A percentile compares a stretch with the other conserved stretches of the same genome.
Conservation (phyloP, 2,888 invertebrate genomes). For the Mythimna loreyi region DNA sequence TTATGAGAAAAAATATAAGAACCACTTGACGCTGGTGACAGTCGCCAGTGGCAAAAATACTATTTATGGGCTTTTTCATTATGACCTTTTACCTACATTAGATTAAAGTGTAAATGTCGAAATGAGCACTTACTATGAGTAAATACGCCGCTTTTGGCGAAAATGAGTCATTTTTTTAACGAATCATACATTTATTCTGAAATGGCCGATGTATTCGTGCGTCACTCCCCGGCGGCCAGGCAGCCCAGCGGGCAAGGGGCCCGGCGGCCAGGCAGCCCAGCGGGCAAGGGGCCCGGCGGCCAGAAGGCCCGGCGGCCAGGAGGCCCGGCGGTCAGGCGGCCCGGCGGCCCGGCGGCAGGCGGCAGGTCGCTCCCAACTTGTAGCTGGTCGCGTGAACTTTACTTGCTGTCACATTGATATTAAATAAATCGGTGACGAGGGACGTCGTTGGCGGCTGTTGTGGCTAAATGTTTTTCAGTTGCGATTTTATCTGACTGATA, state of each 20-base stretch:
- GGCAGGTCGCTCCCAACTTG: conserved; percentile 2
- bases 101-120: not conserved
- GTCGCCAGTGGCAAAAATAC: not conserved
- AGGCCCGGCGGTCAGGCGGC: too few relatives aligned
- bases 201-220: not conserved
- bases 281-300: too few relatives aligned
- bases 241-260: too few relatives aligned
- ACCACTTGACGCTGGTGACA: not conserved
- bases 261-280: too few relatives aligned
- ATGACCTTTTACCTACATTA: not conserved
- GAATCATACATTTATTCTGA: not conserved
- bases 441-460: conserved; percentile 3
- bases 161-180: not conserved
- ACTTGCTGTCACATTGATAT: conserved; percentile 31
- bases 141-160: not conserved
- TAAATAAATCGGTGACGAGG: conserved; percentile 39
- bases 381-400: conserved; percentile 26
- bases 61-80: not conserved
- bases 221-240: not conserved
- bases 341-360: too few relatives aligned
- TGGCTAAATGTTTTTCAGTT: conserved; percentile 2
- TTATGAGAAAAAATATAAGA: conserved; percentile 9
- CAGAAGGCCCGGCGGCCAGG: too few relatives aligned
- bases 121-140: not conserved
- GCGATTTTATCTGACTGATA: not conserved